Base-by-base conservation (phyloP, 92 coral and sea anemone species). In the Heliopora coerulea region DNA sequence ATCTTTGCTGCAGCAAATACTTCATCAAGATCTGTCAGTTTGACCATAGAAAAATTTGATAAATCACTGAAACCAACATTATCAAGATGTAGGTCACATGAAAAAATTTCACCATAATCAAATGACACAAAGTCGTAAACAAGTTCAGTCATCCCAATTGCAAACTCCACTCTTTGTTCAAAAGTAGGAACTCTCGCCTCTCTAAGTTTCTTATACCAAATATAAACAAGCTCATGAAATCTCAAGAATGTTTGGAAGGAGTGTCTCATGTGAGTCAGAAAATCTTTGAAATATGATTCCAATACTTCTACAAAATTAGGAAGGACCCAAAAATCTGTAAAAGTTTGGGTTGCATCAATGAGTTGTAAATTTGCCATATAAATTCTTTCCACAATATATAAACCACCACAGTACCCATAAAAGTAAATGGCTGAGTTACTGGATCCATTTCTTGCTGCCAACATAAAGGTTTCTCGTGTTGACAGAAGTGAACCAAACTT, bases 11-110 rank as follows among this genome's bases (percentile, higher is more conserved):
- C 20, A 21, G 63, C 63, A 32, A 58, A 58, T 19, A 58, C 37
- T 32, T 58, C 63, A 32, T 58, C 63, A 13, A 58, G 20, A 58
- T 58, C 63, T 0, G 63, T 58, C 37, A 8, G 63, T 25, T 58
- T 58, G 32, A 58, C 32, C 3, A 32, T 3, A 32, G 63, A 26
- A 8, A 58, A 58, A 32, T 58, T 32, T 13, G 14, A 32, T 8
- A 32, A 32, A 20, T 58, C 12, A 26, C 34, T 58, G 20, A 27
- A 58, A 14, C 63, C 63, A 27, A 58, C 9, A 32, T 58, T 58
- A 27, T 58, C 63, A 23, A 26, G 37, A 13, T 26, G 63, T 8
- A 58, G 32, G 37, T 58, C 63, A 32, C 63, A 58, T 32, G 34
- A 58, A 14, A 21, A 12, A 10, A 63, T 34, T 63, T 63, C 44